Base-by-base conservation (phyloP, 2,113 vertebrate genomes). In the Gasterosteus nipponicus region DNA sequence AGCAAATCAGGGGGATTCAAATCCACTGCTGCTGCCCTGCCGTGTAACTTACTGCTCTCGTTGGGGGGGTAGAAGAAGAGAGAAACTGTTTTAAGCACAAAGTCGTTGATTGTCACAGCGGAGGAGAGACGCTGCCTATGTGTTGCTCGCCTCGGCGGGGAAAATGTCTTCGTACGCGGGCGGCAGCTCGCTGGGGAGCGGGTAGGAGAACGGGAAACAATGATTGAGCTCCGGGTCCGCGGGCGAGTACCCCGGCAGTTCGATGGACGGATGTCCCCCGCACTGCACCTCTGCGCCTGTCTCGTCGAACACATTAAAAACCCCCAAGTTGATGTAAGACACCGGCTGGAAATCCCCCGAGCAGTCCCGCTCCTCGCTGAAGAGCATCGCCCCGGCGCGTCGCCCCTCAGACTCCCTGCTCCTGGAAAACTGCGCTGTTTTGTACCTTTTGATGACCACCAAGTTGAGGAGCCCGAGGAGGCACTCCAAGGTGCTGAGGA, bases 111-210 rank as follows among this genome's bases (percentile, higher is more conserved):
- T 87, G 88, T 87, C 87, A 84, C 69, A 67, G 86, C 78, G 66
- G 74, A 74, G 69, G 38, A 18, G 19, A 26, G 29, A 74, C 46
- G 49, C 77, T 59, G 57, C 82, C 84, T 91, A 92, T 89, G 86
- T 92, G 93, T 87, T 87, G 81, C 93, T 73, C 10, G 91, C 87
- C 84, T 95, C 95, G 39, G 93, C 91, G 53, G 96, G 96, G 89
- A 96, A 97, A 83, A 97, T 96, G 88, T 97, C 96, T n/a, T 97
- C 96, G 75, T 97, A 97, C 1, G 96, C 94, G 4, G 96, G 96
- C 18, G 96, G 95, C 56, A 94, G 93, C 85, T 98, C 96, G 76
- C 90, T 94, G 65, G 96, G 94, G 41, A 96, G 89, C 67, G 95
- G 95, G 91, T 94, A 96, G 63, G 96, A 97, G 87, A 96, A 98